phyloP scores from a whole-genome alignment of 2,888 invertebrate genomes.

The Dynastes maya region DNA sequence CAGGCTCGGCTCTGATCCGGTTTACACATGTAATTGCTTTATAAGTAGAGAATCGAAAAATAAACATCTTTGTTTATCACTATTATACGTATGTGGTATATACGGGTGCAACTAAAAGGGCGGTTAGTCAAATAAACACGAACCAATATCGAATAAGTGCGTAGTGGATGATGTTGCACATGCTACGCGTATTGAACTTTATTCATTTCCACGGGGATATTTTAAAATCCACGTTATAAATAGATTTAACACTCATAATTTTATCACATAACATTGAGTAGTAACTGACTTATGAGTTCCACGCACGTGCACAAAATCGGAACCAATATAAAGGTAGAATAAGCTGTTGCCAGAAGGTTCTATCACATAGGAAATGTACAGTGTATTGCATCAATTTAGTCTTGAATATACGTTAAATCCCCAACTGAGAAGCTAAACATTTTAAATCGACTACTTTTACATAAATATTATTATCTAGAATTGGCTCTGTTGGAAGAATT shows the following conservation, averaged over 20 bases:
- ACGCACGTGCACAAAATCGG: not conserved
- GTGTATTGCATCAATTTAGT: too few species aligned
- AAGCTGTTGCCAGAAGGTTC: not conserved
- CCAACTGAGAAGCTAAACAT: too few species aligned
- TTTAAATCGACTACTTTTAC: too few species aligned
- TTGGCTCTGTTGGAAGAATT: too few species aligned
- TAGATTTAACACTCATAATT: slow-evolving; percentile 15
- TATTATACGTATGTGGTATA: too few species aligned
- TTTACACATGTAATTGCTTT: too few species aligned
- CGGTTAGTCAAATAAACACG: not conserved
- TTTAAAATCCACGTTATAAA: slow-evolving; percentile 20
- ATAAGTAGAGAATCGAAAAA: too few species aligned
- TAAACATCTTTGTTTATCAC: too few species aligned
- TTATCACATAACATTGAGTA: slow-evolving; percentile 17
- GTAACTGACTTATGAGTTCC: slow-evolving; percentile 1
- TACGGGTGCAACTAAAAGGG: not conserved
- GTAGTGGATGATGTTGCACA: slow-evolving; percentile 10
- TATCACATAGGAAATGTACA: too few species aligned
- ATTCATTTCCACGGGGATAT: slow-evolving; percentile 25
- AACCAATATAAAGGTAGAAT: not conserved
- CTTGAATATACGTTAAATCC: too few species aligned
- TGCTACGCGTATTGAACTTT: slow-evolving; percentile 11
- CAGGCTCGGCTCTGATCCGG: too few species aligned
- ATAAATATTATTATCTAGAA: too few species aligned
- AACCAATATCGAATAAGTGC: not conserved